Evolutionary conservation across 2,888 invertebrate genomes (phyloP).

Genomic region (Zeuzera pyrina): DNA sequence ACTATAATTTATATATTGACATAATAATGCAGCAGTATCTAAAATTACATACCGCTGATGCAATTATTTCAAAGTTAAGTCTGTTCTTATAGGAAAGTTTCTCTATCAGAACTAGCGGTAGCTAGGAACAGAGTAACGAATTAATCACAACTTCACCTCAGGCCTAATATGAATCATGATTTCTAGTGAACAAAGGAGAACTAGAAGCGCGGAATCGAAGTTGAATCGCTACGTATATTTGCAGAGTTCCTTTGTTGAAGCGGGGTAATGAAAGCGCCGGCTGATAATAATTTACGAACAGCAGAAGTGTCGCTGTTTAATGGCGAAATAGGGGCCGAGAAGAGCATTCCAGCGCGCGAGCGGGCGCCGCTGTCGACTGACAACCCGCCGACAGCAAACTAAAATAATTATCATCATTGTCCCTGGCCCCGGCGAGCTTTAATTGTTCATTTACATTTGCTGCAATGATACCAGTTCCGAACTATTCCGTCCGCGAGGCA

Average conservation of each 20-base stretch:
- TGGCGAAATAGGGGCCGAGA: slow-evolving; percentile 52
- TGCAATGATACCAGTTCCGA: slow-evolving; percentile 69
- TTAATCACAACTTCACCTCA: slow-evolving; percentile 70
- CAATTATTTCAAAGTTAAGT: slow-evolving; percentile 37
- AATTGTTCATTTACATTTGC: slow-evolving; percentile 74
- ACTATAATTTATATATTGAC: no score
- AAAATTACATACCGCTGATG: slow-evolving; percentile 28
- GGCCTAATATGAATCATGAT: slow-evolving; percentile 64
- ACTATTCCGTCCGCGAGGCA: slow-evolving; percentile 63
- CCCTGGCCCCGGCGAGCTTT: slow-evolving; percentile 66
- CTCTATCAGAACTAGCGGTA: slow-evolving; percentile 37
- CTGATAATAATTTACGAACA: slow-evolving; percentile 72
- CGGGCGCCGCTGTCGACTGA: slow-evolving; percentile 41
- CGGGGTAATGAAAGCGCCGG: slow-evolving; percentile 67
- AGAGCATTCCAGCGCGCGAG: slow-evolving; percentile 53
- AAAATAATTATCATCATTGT: slow-evolving; percentile 74
- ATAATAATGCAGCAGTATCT: no score
- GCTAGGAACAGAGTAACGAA: slow-evolving; percentile 56
- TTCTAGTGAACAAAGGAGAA: slow-evolving; percentile 55
- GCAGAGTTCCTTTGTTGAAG: slow-evolving; percentile 65
- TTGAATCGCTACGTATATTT: slow-evolving; percentile 65
- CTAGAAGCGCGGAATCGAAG: slow-evolving; percentile 56
- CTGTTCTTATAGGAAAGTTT: slow-evolving; percentile 48
- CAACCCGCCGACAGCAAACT: slow-evolving; percentile 67
- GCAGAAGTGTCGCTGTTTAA: slow-evolving; percentile 71